phyloP scores from a whole-genome alignment of 2,113 vertebrate species.

The Geococcyx californianus region DNA sequence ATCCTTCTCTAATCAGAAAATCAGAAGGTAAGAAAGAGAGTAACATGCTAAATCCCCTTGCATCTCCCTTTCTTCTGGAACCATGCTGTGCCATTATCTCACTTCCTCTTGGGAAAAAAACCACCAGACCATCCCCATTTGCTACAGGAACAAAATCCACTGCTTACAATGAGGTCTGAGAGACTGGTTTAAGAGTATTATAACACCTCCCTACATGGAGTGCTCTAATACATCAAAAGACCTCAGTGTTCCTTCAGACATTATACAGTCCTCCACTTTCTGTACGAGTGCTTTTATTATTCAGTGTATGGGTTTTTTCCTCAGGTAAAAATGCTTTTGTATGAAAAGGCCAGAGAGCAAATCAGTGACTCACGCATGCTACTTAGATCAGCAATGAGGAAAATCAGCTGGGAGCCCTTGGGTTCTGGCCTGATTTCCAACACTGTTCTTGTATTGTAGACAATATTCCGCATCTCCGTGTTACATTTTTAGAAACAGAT shows the following conservation, averaged over 20 bases:
- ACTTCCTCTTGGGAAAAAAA: neutral
- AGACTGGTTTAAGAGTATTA: neutral
- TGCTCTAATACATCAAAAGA: neutral
- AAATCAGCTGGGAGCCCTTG: neutral
- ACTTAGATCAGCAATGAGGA: neutral
- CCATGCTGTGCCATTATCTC: neutral
- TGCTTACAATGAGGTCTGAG: neutral
- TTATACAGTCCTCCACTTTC: neutral
- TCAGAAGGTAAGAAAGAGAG: neutral
- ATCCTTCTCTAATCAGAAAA: constrained; percentile 43
- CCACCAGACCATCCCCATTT: neutral
- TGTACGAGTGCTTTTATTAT: neutral
- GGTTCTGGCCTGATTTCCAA: neutral
- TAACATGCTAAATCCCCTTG: neutral
- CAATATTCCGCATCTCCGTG: neutral
- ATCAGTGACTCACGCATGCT: neutral
- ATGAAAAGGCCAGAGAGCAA: neutral
- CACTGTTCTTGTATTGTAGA: neutral
- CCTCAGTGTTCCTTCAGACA: neutral
- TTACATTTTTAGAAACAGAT: neutral
- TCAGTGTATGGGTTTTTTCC: neutral
- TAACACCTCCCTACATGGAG: neutral
- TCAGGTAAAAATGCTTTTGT: neutral
- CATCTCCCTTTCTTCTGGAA: neutral
- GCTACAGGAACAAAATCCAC: neutral